Conservation (phyloP, 2,888 invertebrate species). For the Palloptera scutellata region DNA sequence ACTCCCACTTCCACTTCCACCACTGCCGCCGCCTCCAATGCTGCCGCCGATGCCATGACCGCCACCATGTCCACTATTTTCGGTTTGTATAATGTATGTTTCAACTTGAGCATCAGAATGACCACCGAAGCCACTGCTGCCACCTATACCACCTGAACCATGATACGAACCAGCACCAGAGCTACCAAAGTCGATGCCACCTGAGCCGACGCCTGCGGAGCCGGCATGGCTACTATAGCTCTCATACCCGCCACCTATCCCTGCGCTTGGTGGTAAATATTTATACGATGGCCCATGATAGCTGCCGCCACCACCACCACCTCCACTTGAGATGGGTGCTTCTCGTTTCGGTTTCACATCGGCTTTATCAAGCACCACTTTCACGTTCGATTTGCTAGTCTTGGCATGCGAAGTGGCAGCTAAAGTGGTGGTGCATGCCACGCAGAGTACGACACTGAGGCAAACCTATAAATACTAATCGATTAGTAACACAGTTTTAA, state of each 20-base stretch:
- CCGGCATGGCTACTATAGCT: slow-evolving; percentile 37
- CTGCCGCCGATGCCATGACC: slow-evolving; percentile 18
- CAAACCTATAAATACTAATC: slow-evolving; percentile 21
- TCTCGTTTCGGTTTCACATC: slow-evolving; percentile 50
- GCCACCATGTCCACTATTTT: slow-evolving; percentile 15
- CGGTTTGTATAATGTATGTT: slow-evolving; percentile 49
- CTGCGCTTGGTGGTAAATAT: slow-evolving; percentile 49
- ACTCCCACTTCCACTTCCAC: slow-evolving; percentile 36
- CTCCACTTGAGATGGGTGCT: slow-evolving; percentile 46
- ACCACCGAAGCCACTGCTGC: slow-evolving; percentile 26
- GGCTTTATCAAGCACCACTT: slow-evolving; percentile 19
- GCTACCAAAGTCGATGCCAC: slow-evolving; percentile 41
- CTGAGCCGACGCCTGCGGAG: slow-evolving; percentile 14
- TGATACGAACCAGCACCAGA: slow-evolving; percentile 25
- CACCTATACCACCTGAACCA: slow-evolving; percentile 24
- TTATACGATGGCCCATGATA: slow-evolving; percentile 56
- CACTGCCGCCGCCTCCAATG: slow-evolving; percentile 4
- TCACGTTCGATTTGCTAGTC: slow-evolving; percentile 11
- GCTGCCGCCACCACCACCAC: slow-evolving; percentile 40
- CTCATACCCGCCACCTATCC: slow-evolving; percentile 20
- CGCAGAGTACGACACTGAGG: slow-evolving; percentile 22
- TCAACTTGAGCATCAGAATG: slow-evolving; percentile 47
- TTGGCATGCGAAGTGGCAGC: slow-evolving; percentile 32
- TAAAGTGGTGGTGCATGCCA: slow-evolving; percentile 21
- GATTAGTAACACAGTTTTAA: background rate